phyloP scores from a whole-genome alignment of 2,888 invertebrate genomes.

The Minunthozetes semirufus region DNA sequence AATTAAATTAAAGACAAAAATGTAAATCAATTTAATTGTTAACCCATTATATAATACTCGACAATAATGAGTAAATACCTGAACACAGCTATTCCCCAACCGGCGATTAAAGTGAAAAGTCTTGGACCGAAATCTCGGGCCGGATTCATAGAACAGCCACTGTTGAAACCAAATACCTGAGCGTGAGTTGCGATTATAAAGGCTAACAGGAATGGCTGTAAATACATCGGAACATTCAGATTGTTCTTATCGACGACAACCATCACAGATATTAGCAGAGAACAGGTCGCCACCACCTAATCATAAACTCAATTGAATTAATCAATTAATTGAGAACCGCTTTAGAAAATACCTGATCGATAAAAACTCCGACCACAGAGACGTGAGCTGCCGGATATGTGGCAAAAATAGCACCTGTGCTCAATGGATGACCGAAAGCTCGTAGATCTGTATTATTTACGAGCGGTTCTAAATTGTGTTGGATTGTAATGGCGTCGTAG shows the following conservation, averaged over 20 bases:
- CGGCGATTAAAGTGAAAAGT: conserved; percentile 4
- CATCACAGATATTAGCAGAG: conserved; percentile 23
- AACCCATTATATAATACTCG: too few relatives aligned
- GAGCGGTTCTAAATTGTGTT: not conserved
- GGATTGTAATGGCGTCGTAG: not conserved
- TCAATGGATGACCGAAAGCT: conserved; percentile 8
- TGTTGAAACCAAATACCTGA: conserved; percentile 4
- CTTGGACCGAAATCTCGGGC: conserved; percentile 13
- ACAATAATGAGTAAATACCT: not conserved
- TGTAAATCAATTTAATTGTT: too few relatives aligned
- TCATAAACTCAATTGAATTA: too few relatives aligned
- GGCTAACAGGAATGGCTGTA: conserved; percentile 19
- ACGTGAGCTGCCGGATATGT: conserved; percentile 52
- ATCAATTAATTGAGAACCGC: not conserved
- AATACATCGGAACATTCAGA: conserved; percentile 12
- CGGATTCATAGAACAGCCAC: conserved; percentile 1
- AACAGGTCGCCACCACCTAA: conserved; percentile 18
- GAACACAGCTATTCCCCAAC: conserved; percentile 9
- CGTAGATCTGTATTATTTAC: not conserved
- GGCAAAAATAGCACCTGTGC: conserved; percentile 54
- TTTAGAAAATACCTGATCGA: conserved; percentile 50
- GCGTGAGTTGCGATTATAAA: conserved; percentile 15
- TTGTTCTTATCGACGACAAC: conserved; percentile 21
- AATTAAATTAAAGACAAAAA: too few relatives aligned
- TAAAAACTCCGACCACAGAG: conserved; percentile 48